Conservation (phyloP, 1,140 invertebrate genomes). For the Hylaeus anthracinus region DNA sequence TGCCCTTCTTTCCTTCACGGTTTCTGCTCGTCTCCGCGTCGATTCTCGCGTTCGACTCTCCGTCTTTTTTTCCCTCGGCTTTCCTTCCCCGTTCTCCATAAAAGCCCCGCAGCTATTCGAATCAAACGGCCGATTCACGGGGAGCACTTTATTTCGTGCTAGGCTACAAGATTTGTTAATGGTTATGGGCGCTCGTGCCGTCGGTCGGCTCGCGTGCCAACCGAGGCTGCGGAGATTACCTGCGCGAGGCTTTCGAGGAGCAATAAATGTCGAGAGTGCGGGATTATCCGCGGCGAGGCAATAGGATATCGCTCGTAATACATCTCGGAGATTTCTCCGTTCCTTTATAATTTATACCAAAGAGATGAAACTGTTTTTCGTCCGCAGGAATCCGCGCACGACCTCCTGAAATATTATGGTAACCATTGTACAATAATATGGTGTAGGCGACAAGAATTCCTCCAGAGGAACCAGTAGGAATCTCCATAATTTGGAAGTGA, state of each 20-base stretch:
- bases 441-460: no score
- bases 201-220: slow-evolving; percentile 55
- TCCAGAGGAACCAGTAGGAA: no score
- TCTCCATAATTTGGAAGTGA: no score
- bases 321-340: slow-evolving; percentile 37
- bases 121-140: slow-evolving; percentile 63
- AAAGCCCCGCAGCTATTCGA: slow-evolving; percentile 57
- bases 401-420: no score
- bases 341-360: slow-evolving; percentile 51
- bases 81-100: slow-evolving; percentile 20
- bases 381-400: no score
- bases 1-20: slow-evolving; percentile 34
- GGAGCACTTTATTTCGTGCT: slow-evolving; percentile 64
- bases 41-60: not conserved
- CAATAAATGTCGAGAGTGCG: slow-evolving; percentile 62
- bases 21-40: not conserved
- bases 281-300: slow-evolving; percentile 59
- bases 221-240: slow-evolving; percentile 54
- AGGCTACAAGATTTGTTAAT: slow-evolving; percentile 69
- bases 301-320: slow-evolving; percentile 59
- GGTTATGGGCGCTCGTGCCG: slow-evolving; percentile 57
- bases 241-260: slow-evolving; percentile 51
- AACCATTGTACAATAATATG: no score
- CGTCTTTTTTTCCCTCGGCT: not conserved
- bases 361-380: not conserved